Evolutionary conservation across 1,140 invertebrate genomes (phyloP), one percentile per base, ranked within the genome.

Genomic region (Drosophila triauraria): DNA sequence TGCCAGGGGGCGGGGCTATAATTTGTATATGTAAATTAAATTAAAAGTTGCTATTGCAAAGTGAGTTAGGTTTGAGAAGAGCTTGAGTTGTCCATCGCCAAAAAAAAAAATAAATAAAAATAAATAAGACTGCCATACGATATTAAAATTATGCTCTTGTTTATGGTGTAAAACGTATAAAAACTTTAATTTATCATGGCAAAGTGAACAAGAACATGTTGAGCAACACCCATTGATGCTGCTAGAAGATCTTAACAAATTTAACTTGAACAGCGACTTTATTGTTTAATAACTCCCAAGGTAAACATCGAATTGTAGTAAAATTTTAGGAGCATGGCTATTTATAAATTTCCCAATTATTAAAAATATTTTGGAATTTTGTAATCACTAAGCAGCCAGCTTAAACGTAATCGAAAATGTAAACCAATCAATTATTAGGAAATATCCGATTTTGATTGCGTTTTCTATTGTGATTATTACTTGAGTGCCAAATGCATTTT

Each of bases 1-100:
- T 51, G 32, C 25, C 15, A 20, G 12, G 35, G 12, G 13, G 15
- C n/a, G 57, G 12, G 23, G 9, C 32, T n/a, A n/a, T 40, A 54
- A 72, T 69, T 82, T 83, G 63, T 69, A 70, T 75, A 83, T 84
- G 74, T 72, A 83, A 88, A 88, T 88, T 75, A 88, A 88, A 88
- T 88, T 88, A 88, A 78, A 78, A 88, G 88, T 80, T 54, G 62
- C 56, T 48, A 35, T 61, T 65, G 74, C 17, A n/a, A 44, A 13
- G 56, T 17, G 23, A 58, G 56, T 23, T 53, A 15, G 64, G 43
- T 51, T 35, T 35, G 17, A 27, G 20, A n/a, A 27, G 13, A 50
- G 17, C 3, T 53, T 6, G n/a, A 53, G 13, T 35, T 35, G 12
- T 32, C 10, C 32, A 30, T 1, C 2, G 1, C 5, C 9, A 13